A percentile compares a stretch with the other conserved stretches of the same genome.
Evolutionary conservation across 2,888 invertebrate species (phyloP).

Genomic region (Rhagophthalmus giganteus): DNA sequence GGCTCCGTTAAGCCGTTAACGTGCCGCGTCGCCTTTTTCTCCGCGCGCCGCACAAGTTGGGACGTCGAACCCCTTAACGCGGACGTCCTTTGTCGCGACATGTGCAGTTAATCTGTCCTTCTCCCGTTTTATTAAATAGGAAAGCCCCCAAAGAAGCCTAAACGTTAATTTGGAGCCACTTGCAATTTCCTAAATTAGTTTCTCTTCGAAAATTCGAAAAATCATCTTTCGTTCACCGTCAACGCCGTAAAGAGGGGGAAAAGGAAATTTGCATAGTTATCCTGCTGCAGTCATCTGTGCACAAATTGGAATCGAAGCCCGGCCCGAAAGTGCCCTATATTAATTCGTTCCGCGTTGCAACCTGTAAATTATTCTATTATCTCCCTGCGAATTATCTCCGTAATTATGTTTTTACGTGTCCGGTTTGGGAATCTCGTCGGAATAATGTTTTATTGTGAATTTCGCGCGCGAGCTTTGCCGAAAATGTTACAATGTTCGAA

Average conservation of each 20-base stretch:
- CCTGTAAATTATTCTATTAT: constrained; percentile 46
- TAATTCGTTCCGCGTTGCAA: constrained; percentile 40
- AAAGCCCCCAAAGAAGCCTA: too few relatives aligned
- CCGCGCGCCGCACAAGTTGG: too few relatives aligned
- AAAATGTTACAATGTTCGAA: too few relatives aligned
- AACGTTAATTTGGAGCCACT: too few relatives aligned
- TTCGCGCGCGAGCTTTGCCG: background rate
- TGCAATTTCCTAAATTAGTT: constrained; percentile 10
- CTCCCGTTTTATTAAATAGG: too few relatives aligned
- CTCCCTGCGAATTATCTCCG: constrained; percentile 31
- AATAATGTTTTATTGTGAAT: constrained; percentile 4
- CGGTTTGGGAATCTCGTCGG: constrained; percentile 20
- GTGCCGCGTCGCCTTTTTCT: too few relatives aligned
- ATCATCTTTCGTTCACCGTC: constrained; percentile 10
- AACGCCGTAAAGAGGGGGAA: constrained; percentile 16
- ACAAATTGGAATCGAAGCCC: constrained; percentile 43
- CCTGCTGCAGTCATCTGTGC: constrained; percentile 44
- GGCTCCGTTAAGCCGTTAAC: too few relatives aligned
- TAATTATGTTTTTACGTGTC: constrained; percentile 37
- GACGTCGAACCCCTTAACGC: too few relatives aligned
- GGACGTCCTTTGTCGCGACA: too few relatives aligned
- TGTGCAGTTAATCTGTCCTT: too few relatives aligned
- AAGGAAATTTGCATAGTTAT: constrained; percentile 46
- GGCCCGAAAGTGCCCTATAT: constrained; percentile 42
- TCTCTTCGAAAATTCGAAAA: background rate